Evolutionary conservation across 2,888 invertebrate species (phyloP).

Genomic region (Apamea anceps): DNA sequence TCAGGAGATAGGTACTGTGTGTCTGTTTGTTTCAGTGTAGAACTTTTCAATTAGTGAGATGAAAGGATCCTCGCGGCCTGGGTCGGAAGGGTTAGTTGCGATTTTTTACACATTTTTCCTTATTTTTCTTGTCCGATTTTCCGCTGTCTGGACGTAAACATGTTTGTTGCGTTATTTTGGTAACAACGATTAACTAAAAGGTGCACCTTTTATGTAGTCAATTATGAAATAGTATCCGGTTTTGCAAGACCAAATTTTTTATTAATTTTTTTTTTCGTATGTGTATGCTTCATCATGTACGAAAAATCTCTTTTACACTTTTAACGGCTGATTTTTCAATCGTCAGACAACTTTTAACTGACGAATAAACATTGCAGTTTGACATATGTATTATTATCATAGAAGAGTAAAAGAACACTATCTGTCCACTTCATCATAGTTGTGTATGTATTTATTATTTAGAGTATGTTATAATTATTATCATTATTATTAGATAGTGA

Average conservation of each 20-base stretch:
- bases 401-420: no score
- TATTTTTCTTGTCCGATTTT: conserved; percentile 19
- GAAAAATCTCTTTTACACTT: not conserved
- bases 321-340: not conserved
- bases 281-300: not conserved
- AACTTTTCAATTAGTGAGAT: conserved; percentile 59
- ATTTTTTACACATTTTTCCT: conserved; percentile 29
- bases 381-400: not conserved
- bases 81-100: conserved; percentile 28
- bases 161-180: conserved; percentile 12
- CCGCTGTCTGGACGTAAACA: not conserved
- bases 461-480: no score
- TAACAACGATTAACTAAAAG: not conserved
- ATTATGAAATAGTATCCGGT: not conserved
- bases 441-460: no score
- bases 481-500: no score
- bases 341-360: not conserved
- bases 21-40: conserved; percentile 47
- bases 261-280: not conserved
- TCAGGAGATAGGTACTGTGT: conserved; percentile 41
- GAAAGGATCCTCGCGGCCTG: conserved; percentile 45
- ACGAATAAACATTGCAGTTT: not conserved
- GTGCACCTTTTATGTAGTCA: not conserved
- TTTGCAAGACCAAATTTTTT: not conserved
- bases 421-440: no score